Evolutionary conservation across 2,797 vertebrate genomes (phyloP).

Genomic region (Diglossa cyanea): DNA sequence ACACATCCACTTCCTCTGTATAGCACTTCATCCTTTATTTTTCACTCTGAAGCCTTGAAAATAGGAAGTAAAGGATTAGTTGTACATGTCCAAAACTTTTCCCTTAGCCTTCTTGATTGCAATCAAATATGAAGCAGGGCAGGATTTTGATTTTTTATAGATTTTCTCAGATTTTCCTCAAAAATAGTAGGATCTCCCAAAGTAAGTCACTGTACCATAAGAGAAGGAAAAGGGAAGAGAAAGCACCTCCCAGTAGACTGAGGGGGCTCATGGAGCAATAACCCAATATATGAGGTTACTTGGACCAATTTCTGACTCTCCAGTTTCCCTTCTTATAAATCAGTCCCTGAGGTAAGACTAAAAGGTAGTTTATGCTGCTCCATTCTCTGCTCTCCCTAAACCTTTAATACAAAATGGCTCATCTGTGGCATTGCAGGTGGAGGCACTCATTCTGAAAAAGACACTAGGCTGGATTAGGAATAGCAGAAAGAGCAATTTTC

Average conservation of each 20-base stretch:
- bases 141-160: not conserved
- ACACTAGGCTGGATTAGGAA: not conserved
- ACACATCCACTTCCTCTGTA: not conserved
- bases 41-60: not conserved
- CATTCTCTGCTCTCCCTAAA: not conserved
- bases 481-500: not conserved
- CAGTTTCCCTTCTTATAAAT: not conserved
- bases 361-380: not conserved
- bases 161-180: not conserved
- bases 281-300: fast-evolving
- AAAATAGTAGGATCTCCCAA: not conserved
- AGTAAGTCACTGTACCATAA: not conserved
- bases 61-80: not conserved
- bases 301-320: not conserved
- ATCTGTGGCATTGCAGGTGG: not conserved
- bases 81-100: not conserved
- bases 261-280: not conserved
- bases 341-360: not conserved
- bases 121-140: not conserved
- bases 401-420: not conserved
- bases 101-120: not conserved
- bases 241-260: not conserved
- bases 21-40: not conserved
- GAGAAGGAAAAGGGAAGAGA: not conserved
- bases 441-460: not conserved